A percentile compares a stretch with the other conserved stretches of the same genome.
These are phyloP conservation scores for Paramormyrops hopkinsi DNA, from an alignment of 2,797 vertebrate genomes.

Conservation along the genomic window DNA sequence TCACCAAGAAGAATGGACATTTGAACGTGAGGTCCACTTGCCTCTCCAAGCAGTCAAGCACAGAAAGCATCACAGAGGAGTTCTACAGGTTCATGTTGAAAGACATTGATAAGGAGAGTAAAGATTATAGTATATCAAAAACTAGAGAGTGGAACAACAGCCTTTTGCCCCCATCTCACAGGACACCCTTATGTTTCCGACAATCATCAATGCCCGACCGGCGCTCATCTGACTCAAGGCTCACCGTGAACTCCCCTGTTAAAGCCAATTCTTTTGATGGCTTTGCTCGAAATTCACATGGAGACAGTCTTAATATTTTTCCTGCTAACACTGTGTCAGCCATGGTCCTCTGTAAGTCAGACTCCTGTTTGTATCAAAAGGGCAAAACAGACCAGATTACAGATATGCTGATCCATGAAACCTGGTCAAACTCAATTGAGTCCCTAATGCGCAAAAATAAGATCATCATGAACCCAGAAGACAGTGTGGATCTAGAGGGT, in stretches of 20 bases:
- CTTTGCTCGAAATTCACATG: conserved; percentile 71
- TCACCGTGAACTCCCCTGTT: conserved; percentile 79
- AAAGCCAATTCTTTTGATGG: conserved; percentile 96
- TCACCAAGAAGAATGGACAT: conserved; percentile 78
- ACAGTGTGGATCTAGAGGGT: conserved; percentile 59
- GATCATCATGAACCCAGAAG: conserved; percentile 74
- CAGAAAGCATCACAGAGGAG: conserved; percentile 95
- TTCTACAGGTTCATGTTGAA: conserved; percentile 93
- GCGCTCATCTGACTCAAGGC: conserved; percentile 71
- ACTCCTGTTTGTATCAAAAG: conserved; percentile 87
- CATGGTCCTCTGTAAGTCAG: conserved; percentile 84
- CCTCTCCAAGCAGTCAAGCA: conserved; percentile 95
- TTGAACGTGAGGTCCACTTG: conserved; percentile 79
- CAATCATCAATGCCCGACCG: conserved; percentile 87
- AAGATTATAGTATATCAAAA: conserved; percentile 65
- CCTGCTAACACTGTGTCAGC: conserved; percentile 66
- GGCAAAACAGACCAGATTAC: conserved; percentile 83
- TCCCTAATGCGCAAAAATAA: conserved; percentile 96
- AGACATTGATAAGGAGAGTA: conserved; percentile 85
- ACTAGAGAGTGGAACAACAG: conserved; percentile 81
- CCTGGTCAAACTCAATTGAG: conserved; percentile 92
- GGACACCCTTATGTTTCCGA: conserved; percentile 77
- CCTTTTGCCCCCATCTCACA: conserved; percentile 70
- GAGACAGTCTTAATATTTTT: conserved; percentile 72
- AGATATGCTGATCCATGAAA: conserved; percentile 90